Evolutionary conservation across 2,797 vertebrate species (phyloP).

Genomic region (Brachymystax lenok): DNA sequence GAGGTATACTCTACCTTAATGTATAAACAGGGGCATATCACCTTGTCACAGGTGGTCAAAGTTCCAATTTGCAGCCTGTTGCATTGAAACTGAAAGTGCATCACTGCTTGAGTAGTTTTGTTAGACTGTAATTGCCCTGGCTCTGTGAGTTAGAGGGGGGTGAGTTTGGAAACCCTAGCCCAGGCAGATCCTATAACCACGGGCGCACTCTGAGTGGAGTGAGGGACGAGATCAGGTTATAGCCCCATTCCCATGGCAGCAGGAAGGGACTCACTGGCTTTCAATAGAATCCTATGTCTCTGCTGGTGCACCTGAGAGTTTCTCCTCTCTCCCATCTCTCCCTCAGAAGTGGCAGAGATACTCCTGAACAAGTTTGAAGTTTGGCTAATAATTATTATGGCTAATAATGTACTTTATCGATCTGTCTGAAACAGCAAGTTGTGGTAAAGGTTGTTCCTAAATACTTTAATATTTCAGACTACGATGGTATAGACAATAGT

Average conservation of each 20-base stretch:
- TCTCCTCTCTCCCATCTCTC: neutral
- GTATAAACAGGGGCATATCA: neutral
- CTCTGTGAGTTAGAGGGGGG: constrained; percentile 27
- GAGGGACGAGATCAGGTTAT: constrained; percentile 61
- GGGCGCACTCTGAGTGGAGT: constrained; percentile 27
- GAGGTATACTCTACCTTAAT: neutral
- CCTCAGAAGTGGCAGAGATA: neutral
- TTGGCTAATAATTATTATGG: too few relatives aligned
- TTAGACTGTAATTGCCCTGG: neutral
- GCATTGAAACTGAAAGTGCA: constrained; percentile 8
- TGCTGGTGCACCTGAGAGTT: constrained; percentile 16
- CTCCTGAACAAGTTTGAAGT: neutral
- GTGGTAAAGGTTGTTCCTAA: neutral
- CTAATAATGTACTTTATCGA: neutral
- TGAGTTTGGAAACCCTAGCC: constrained; percentile 60
- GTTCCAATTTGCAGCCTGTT: neutral
- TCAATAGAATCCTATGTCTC: neutral
- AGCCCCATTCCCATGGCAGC: constrained; percentile 44
- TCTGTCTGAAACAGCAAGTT: neutral
- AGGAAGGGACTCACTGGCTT: constrained; percentile 20
- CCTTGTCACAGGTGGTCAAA: constrained; percentile 7
- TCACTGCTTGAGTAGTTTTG: constrained; percentile 10
- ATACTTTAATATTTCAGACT: neutral
- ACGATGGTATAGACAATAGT: neutral
- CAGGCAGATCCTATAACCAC: constrained; percentile 57